Conservation (phyloP, 2,797 vertebrate genomes). For the Tapera naevia region DNA sequence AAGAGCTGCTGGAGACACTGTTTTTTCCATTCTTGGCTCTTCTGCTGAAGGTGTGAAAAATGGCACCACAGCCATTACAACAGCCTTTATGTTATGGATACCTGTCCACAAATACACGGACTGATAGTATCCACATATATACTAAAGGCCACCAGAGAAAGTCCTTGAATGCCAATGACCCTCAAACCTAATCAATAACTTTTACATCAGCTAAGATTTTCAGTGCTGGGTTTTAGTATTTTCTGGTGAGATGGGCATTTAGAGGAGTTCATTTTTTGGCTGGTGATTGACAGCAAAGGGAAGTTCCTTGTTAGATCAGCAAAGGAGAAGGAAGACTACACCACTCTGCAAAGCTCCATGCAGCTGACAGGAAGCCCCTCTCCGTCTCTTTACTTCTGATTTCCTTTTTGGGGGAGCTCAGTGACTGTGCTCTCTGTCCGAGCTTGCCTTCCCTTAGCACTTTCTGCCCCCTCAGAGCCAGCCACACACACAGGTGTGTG, state of each 20-base stretch:
- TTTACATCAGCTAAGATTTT: background rate
- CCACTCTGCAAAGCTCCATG: constrained; percentile 44
- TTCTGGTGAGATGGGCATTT: background rate
- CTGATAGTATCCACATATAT: background rate
- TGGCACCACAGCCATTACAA: background rate
- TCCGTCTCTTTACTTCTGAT: constrained; percentile 79
- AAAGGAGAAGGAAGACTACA: background rate
- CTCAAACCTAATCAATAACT: background rate
- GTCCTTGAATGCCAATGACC: background rate
- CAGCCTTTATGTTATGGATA: background rate
- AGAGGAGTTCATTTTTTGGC: background rate
- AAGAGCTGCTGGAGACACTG: background rate
- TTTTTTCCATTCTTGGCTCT: background rate
- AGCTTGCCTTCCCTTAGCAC: background rate
- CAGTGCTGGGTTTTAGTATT: background rate
- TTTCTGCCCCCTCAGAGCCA: background rate
- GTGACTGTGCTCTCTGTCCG: background rate
- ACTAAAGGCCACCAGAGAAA: background rate
- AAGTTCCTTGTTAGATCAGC: background rate
- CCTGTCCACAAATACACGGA: background rate
- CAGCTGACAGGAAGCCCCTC: constrained; percentile 85
- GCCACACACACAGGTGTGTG: background rate
- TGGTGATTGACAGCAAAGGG: background rate
- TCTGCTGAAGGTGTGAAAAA: background rate
- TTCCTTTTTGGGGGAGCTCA: constrained; percentile 79